Evolutionary conservation across 2,113 vertebrate species (phyloP), one percentile per base, ranked within the genome.

Genomic region (Tragulus kanchil): DNA sequence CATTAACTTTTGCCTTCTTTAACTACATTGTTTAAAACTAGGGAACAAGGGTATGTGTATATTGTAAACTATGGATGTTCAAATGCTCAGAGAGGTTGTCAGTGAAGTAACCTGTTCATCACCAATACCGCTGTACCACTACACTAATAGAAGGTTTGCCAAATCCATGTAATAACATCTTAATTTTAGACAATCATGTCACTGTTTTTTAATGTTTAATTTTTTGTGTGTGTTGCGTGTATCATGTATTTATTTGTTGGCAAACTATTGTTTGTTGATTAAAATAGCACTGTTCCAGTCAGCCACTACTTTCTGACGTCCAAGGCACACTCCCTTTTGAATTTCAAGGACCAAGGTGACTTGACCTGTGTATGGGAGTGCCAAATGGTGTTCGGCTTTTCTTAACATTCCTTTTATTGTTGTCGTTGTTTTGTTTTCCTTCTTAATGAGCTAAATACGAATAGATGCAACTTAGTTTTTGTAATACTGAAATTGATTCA

Each of bases 201-300:
- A 98, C 98, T 98, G 50, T 98, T 99, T 98, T 98, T 98, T 98
- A 98, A 99, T 98, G 98, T 99, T 98, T 96, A 97, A 98, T 98
- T 98, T 98, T 98, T 90, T 98, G 89, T 99, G 98, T 99, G 99
- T 99, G 99, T 99, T 99, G 98, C 92, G 99, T 98, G 99, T 99
- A 99, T 99, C 99, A 98, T 99, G 99, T 99, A 99, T 99, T 99
- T 99, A 99, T 99, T 99, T 99, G 99, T 99, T 99, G 99, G 99
- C 99, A 99, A 99, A 99, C 99, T 98, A 98, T 99, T 99, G 99
- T 99, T 99, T 99, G 99, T 99, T 99, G 99, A 99, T 99, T 99
- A 97, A 99, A 97, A 99, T 99, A 99, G 99, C 99, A 99, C 99
- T 99, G 99, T 99, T 99, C 99, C 98, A 98, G 98, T 99, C 99